These are phyloP conservation scores for Cheilosia vernalis DNA, from an alignment of 2,888 invertebrate genomes.

Conservation along the genomic window DNA sequence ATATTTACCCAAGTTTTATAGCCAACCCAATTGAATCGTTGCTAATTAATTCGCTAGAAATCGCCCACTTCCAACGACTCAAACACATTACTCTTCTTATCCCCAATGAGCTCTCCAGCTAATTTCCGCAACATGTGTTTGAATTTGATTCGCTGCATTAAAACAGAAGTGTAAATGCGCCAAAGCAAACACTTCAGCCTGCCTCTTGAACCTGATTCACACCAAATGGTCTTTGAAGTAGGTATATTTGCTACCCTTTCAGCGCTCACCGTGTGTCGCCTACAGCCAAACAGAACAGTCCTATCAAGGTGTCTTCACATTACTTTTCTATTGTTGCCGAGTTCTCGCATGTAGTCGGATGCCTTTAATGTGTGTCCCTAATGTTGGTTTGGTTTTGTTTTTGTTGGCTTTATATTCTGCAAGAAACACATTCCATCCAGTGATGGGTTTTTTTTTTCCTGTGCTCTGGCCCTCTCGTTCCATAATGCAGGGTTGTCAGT, in stretches of 20 bases:
- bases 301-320: constrained; percentile 28
- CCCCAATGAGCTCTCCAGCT: constrained; percentile 15
- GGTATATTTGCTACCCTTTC: constrained; percentile 10
- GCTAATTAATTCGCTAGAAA: constrained; percentile 51
- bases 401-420: constrained; percentile 30
- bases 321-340: constrained; percentile 35
- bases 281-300: constrained; percentile 31
- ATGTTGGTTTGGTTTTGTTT: constrained; percentile 47
- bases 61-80: constrained; percentile 26
- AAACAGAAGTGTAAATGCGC: constrained; percentile 29
- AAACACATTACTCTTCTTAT: constrained; percentile 35
- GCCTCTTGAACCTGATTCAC: constrained; percentile 54
- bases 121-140: constrained; percentile 72
- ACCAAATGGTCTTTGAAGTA: constrained; percentile 53
- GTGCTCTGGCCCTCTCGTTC: background rate
- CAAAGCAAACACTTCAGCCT: constrained; percentile 61
- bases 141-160: constrained; percentile 63
- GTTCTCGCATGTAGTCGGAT: constrained; percentile 51
- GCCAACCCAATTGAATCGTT: background rate
- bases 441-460: constrained; percentile 6
- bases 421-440: constrained; percentile 15
- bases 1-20: background rate
- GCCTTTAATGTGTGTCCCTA: constrained; percentile 66
- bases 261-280: constrained; percentile 34
- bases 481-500: constrained; percentile 59